Evolutionary conservation across 1,140 invertebrate species (phyloP).

Genomic region (Sycophila sp.): DNA sequence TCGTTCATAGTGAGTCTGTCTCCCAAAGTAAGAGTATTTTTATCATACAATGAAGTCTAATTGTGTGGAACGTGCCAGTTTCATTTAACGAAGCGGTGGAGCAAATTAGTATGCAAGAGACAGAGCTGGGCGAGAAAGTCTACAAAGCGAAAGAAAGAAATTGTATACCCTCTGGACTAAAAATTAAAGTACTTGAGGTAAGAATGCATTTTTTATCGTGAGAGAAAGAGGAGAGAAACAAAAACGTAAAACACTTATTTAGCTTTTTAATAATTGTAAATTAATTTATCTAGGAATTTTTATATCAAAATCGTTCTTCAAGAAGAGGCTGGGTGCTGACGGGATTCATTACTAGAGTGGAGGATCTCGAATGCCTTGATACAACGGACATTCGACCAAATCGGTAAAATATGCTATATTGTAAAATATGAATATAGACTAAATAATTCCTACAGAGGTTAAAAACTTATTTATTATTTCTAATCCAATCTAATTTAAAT

Average conservation of each 20-base stretch:
- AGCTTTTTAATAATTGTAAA: neutral
- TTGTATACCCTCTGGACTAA: conserved; percentile 59
- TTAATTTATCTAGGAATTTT: conserved; percentile 44
- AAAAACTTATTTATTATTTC: too few relatives aligned
- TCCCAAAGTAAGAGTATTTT: too few relatives aligned
- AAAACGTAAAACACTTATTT: too few relatives aligned
- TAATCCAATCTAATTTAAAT: too few relatives aligned
- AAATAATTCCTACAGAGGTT: too few relatives aligned
- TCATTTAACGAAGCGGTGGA: conserved; percentile 67
- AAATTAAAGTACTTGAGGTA: conserved; percentile 59
- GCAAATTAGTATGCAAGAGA: conserved; percentile 62
- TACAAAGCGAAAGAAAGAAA: conserved; percentile 58
- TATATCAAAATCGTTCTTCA: conserved; percentile 65
- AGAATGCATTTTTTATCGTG: neutral
- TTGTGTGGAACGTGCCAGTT: conserved; percentile 65
- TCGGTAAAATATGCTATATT: conserved; percentile 56
- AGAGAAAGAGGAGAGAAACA: too few relatives aligned
- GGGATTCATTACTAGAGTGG: conserved; percentile 66
- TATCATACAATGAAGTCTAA: too few relatives aligned
- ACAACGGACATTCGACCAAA: conserved; percentile 71
- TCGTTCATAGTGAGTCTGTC: conserved; percentile 52
- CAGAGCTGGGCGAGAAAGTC: conserved; percentile 64
- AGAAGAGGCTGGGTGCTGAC: conserved; percentile 72
- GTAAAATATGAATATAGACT: too few relatives aligned
- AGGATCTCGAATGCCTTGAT: conserved; percentile 71